Percentiles rank a stretch among this genome's conserved stretches.
These are phyloP conservation scores for Myiozetetes cayanensis DNA, from an alignment of 2,113 vertebrate genomes.

Conservation along the genomic window DNA sequence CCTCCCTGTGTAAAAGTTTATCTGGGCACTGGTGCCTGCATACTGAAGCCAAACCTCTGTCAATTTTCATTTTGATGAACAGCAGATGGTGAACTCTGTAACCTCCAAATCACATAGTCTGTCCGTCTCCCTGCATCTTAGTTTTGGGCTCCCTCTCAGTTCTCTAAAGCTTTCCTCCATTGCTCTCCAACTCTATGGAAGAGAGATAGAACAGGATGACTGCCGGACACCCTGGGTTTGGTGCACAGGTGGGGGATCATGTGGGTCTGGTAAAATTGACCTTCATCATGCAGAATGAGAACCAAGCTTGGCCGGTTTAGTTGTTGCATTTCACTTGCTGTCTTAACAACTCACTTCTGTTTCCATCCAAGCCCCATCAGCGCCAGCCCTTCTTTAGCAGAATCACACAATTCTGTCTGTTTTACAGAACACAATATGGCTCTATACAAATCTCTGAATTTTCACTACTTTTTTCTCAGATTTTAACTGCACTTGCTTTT, in stretches of 20 bases:
- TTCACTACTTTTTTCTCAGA: neutral
- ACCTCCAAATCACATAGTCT: neutral
- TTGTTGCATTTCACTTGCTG: neutral
- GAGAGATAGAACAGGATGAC: neutral
- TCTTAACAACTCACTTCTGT: neutral
- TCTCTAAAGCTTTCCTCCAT: neutral
- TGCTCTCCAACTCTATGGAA: neutral
- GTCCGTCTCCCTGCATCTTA: neutral
- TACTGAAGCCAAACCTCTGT: neutral
- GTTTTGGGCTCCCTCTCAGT: neutral
- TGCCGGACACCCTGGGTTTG: neutral
- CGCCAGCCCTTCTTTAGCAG: neutral
- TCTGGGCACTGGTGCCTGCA: neutral
- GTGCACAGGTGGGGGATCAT: rapidly evolving
- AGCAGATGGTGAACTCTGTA: neutral
- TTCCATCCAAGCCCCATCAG: neutral
- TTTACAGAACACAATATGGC: neutral
- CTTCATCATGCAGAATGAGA: neutral
- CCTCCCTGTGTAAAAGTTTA: neutral
- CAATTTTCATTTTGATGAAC: neutral
- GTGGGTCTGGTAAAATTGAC: neutral
- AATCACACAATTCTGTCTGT: neutral
- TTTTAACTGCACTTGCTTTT: neutral
- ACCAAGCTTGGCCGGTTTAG: neutral
- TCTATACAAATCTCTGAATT: neutral